Evolutionary conservation across 2,113 vertebrate species (phyloP).

Genomic region (Cichladusa arquata): DNA sequence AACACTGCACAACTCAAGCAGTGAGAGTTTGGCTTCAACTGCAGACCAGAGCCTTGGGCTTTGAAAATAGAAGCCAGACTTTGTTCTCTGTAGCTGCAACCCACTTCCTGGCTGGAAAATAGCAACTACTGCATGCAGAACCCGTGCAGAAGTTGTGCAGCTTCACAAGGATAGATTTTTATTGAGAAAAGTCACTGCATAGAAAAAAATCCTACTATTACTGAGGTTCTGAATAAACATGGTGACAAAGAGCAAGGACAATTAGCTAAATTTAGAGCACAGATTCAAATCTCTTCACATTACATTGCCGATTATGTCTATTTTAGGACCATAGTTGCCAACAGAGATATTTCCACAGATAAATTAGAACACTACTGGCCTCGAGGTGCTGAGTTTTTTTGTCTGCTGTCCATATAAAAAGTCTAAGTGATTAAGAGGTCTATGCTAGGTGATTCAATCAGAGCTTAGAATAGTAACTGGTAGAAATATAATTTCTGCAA

Average conservation of each 20-base stretch:
- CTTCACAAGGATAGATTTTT: not conserved
- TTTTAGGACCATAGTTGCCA: not conserved
- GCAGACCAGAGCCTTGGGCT: not conserved
- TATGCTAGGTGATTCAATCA: not conserved
- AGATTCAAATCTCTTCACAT: not conserved
- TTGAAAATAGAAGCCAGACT: conserved; percentile 30
- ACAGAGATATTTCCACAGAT: not conserved
- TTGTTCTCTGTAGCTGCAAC: not conserved
- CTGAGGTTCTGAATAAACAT: not conserved
- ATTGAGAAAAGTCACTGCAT: not conserved
- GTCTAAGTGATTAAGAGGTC: not conserved
- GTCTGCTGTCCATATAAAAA: not conserved
- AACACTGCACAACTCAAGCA: conserved; percentile 28
- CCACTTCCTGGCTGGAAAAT: conserved; percentile 24
- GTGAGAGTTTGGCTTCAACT: conserved; percentile 18
- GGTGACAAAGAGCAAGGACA: not conserved
- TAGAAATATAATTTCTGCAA: not conserved
- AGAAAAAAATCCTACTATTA: not conserved
- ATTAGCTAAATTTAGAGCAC: conserved; percentile 24
- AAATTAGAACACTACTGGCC: not conserved
- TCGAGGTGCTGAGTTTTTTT: not conserved
- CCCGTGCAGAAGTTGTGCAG: not conserved
- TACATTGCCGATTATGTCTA: not conserved
- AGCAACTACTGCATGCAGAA: not conserved
- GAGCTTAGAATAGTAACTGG: not conserved